Evolutionary conservation across 2,113 vertebrate genomes (phyloP).

Genomic region (Odocoileus hemionus): DNA sequence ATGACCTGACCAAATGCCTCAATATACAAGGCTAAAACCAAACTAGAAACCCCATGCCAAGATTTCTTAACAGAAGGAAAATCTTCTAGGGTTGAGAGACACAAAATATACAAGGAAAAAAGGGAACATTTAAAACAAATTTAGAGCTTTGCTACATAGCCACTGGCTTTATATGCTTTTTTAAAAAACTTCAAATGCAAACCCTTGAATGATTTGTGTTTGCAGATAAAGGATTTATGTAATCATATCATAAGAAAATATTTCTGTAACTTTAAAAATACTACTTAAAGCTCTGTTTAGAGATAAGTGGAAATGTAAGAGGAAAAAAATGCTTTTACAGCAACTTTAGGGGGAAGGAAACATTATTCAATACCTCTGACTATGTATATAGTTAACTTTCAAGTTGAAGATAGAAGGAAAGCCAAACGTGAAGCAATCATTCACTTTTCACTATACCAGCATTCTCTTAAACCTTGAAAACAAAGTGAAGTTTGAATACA

Average conservation of each 20-base stretch:
- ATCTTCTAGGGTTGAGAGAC: not conserved
- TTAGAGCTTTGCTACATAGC: not conserved
- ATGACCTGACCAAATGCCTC: not conserved
- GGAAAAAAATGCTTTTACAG: conserved; percentile 49
- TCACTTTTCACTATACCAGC: not conserved
- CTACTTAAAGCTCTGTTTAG: conserved; percentile 58
- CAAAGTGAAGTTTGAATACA: not conserved
- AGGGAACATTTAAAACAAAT: conserved; percentile 3
- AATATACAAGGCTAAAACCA: not conserved
- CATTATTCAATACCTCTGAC: conserved; percentile 38
- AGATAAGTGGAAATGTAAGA: conserved; percentile 55
- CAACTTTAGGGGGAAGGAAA: conserved; percentile 30
- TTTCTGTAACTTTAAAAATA: conserved; percentile 60
- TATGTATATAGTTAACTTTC: not conserved
- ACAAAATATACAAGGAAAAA: not conserved
- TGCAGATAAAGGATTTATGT: conserved; percentile 35
- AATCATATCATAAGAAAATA: conserved; percentile 49
- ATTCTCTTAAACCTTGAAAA: conserved; percentile 31
- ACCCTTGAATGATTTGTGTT: conserved; percentile 31
- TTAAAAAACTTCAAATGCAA: conserved; percentile 11
- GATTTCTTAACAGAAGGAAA: conserved; percentile 4
- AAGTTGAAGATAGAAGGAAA: conserved; percentile 16
- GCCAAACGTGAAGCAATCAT: not conserved
- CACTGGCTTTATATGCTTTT: not conserved
- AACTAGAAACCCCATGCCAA: not conserved